Evolutionary conservation across 2,888 invertebrate genomes (phyloP).

Genomic region (Ichneumoninae sp.): DNA sequence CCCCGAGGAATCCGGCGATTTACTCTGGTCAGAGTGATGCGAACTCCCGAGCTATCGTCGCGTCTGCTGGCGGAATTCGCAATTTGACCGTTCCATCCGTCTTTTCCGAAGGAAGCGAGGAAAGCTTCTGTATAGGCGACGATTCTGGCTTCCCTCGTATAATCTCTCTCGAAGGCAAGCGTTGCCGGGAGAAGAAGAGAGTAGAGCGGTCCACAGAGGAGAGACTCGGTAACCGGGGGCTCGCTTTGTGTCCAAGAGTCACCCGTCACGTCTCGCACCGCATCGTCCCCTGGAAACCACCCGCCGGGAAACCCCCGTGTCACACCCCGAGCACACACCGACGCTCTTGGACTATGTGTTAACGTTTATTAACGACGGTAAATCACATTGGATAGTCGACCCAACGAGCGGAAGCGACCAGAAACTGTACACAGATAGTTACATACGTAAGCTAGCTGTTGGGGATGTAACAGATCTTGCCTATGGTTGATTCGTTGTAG

Average conservation of each 20-base stretch:
- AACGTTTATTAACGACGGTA: slow-evolving; percentile 63
- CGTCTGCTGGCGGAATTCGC: slow-evolving; percentile 76
- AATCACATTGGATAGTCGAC: slow-evolving; percentile 57
- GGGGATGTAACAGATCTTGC: no score
- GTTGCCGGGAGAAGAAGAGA: slow-evolving; percentile 7
- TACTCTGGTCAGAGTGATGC: slow-evolving; percentile 65
- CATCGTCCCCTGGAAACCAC: slow-evolving; percentile 36
- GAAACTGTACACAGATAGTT: not conserved
- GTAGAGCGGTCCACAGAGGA: slow-evolving; percentile 7
- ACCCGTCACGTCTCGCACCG: slow-evolving; percentile 35
- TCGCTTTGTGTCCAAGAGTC: slow-evolving; percentile 51
- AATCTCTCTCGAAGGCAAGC: slow-evolving; percentile 68
- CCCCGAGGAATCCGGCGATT: slow-evolving; percentile 67
- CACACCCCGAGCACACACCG: slow-evolving; percentile 28
- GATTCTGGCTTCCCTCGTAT: slow-evolving; percentile 73
- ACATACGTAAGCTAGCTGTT: not conserved
- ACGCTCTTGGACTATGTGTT: slow-evolving; percentile 45
- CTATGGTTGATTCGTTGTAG: no score
- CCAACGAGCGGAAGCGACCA: slow-evolving; percentile 38
- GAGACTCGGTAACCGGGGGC: slow-evolving; percentile 34
- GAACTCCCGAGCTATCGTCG: slow-evolving; percentile 68
- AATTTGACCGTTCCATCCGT: slow-evolving; percentile 80
- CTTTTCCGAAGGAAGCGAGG: slow-evolving; percentile 61
- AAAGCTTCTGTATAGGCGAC: slow-evolving; percentile 68
- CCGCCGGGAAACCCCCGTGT: slow-evolving; percentile 32